Evolutionary conservation across 2,888 invertebrate genomes (phyloP).

Genomic region (Philhelius pedissequus): DNA sequence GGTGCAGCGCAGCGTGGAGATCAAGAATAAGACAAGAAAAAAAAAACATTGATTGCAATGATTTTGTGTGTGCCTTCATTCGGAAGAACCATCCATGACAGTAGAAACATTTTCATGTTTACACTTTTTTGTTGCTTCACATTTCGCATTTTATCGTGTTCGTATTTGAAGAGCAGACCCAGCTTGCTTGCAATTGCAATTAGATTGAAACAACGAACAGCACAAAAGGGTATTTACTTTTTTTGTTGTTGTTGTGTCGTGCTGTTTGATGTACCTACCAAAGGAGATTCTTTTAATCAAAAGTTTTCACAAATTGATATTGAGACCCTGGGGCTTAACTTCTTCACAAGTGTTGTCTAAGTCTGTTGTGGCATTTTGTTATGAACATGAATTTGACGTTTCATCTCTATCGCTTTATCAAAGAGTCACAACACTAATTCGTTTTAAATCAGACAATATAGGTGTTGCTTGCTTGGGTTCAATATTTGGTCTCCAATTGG

Average conservation of each 20-base stretch:
- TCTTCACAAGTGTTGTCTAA: background rate
- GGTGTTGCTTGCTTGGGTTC: too few species aligned
- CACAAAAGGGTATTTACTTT: background rate
- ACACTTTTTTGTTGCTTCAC: background rate
- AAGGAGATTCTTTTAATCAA: background rate
- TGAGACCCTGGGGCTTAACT: background rate
- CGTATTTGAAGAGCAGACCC: background rate
- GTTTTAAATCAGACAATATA: too few species aligned
- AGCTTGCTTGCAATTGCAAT: background rate
- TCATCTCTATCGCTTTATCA: background rate
- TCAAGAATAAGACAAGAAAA: background rate
- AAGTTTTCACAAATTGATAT: background rate
- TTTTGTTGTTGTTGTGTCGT: background rate
- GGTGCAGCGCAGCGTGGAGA: background rate
- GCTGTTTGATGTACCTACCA: background rate
- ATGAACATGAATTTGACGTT: background rate
- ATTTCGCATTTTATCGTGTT: constrained; percentile 1
- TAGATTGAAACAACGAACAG: background rate
- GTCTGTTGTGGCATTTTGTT: background rate
- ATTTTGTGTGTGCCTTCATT: background rate
- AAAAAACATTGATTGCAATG: background rate
- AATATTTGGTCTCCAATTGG: too few species aligned
- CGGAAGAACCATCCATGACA: background rate
- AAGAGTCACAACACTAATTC: background rate
- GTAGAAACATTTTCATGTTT: background rate